Conservation (phyloP, 2,113 vertebrate genomes). For the Gallinago jamesoni region DNA sequence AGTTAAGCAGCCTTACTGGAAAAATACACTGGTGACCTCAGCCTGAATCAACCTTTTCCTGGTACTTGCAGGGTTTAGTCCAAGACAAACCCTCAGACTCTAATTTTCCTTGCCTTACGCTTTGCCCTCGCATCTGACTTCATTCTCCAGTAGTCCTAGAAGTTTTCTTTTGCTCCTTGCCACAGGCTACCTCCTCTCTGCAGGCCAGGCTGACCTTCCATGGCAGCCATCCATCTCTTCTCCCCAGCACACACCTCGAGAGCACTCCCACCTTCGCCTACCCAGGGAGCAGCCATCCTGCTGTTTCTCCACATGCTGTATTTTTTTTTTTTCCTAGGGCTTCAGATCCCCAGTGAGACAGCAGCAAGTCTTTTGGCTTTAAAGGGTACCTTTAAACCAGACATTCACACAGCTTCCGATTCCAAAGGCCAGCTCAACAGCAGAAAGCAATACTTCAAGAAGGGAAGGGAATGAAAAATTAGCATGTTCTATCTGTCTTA, state of each 20-base stretch:
- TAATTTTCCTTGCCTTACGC: not conserved
- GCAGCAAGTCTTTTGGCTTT: not conserved
- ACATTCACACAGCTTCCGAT: not conserved
- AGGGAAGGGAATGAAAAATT: not conserved
- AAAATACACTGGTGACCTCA: not conserved
- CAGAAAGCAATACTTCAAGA: not conserved
- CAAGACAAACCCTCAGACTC: not conserved
- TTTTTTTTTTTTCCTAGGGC: not conserved
- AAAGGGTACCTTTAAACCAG: not conserved
- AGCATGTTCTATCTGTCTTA: not conserved
- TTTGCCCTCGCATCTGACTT: not conserved
- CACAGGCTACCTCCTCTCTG: not conserved
- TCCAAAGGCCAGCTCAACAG: not conserved
- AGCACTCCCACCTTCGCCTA: not conserved
- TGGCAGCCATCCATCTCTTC: not conserved
- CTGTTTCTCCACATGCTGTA: not conserved
- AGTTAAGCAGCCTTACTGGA: not conserved
- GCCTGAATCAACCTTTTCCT: not conserved
- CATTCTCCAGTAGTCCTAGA: not conserved
- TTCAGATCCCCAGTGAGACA: not conserved
- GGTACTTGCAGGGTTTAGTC: not conserved
- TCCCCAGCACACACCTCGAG: fast-evolving
- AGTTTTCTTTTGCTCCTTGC: not conserved
- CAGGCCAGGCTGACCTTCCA: not conserved
- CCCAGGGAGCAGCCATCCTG: not conserved